Conservation (phyloP, 2,797 vertebrate species). For the Clarias pachynema region DNA sequence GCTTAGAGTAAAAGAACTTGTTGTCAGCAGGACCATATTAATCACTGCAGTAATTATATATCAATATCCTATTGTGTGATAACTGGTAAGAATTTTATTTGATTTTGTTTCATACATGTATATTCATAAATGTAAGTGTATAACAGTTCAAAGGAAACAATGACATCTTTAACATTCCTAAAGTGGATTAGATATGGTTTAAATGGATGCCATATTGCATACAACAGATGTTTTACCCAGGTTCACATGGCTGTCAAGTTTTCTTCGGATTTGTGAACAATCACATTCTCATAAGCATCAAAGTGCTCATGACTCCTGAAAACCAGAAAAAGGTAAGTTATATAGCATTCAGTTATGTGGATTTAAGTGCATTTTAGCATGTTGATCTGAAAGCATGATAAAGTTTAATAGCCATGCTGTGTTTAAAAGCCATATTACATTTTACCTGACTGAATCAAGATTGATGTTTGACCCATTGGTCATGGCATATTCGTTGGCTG, state of each 20-base stretch:
- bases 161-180: background rate
- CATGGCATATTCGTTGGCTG: slow-evolving; percentile 41
- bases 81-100: background rate
- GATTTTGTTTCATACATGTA: background rate
- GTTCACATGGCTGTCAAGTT: slow-evolving; percentile 71
- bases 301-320: slow-evolving; percentile 58
- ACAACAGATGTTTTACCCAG: background rate
- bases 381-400: background rate
- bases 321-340: slow-evolving; percentile 31
- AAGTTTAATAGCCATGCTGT: background rate
- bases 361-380: background rate
- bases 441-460: slow-evolving; percentile 62
- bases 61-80: background rate
- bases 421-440: background rate
- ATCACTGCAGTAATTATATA: no score
- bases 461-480: slow-evolving; percentile 35
- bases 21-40: no score
- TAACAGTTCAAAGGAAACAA: background rate
- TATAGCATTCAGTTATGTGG: background rate
- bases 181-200: background rate
- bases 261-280: slow-evolving; percentile 40
- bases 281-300: slow-evolving; percentile 55
- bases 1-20: no score
- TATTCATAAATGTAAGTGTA: background rate
- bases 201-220: background rate